Percentiles rank a stretch among this genome's conserved stretches.
Evolutionary conservation across 92 coral and sea anemone genomes (phyloP).

Genomic region (Heliopora coerulea): DNA sequence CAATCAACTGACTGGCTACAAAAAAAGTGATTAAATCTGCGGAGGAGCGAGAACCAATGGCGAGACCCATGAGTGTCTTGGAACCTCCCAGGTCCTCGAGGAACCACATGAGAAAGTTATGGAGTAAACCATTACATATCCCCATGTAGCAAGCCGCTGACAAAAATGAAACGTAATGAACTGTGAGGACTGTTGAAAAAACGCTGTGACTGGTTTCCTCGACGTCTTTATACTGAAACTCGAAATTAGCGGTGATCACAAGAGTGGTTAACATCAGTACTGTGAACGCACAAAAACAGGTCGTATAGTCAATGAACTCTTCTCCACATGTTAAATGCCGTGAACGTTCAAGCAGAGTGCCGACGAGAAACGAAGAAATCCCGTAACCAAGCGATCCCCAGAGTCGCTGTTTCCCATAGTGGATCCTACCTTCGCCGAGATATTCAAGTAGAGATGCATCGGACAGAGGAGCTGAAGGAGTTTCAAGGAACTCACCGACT

Average conservation of each 20-base stretch:
- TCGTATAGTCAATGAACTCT: conserved; percentile 85
- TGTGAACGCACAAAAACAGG: conserved; percentile 87
- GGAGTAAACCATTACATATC: conserved; percentile 86
- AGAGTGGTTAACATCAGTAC: conserved; percentile 72
- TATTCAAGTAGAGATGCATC: conserved; percentile 93
- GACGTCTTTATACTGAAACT: conserved; percentile 76
- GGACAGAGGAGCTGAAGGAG: conserved; percentile 86
- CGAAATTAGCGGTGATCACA: conserved; percentile 75
- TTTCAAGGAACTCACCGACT: conserved; percentile 93
- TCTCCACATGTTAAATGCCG: conserved; percentile 87
- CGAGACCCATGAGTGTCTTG: conserved; percentile 93
- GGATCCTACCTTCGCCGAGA: conserved; percentile 93
- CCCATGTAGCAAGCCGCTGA: conserved; percentile 96
- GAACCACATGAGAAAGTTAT: conserved; percentile 94
- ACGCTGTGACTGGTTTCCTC: conserved; percentile 56
- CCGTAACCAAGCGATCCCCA: conserved; percentile 99
- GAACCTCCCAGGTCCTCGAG: conserved; percentile 94
- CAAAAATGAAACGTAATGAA: conserved; percentile 92
- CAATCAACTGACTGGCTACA: conserved; percentile 80
- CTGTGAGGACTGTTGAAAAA: conserved; percentile 65
- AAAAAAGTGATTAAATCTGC: conserved; percentile 87
- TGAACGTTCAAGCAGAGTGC: conserved; percentile 81
- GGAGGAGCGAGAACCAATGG: conserved; percentile 73
- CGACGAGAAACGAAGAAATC: conserved; percentile 84
- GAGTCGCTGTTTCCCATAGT: conserved; percentile 92